phyloP scores from a whole-genome alignment of 1,140 invertebrate genomes.

The Brachionus manjavacas region DNA sequence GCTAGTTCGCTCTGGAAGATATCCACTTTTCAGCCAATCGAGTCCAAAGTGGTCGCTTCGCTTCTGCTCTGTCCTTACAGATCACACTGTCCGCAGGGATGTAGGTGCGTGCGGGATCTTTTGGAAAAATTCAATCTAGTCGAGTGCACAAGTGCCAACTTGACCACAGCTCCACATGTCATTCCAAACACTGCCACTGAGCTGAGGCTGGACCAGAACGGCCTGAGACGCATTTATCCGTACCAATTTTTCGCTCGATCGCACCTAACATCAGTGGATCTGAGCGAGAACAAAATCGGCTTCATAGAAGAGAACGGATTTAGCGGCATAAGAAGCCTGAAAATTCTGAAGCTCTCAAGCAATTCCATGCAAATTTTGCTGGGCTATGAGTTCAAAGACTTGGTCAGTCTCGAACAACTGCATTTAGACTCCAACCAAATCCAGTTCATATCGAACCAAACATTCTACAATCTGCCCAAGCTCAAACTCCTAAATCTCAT shows the following conservation, averaged over 20 bases:
- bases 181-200: neutral
- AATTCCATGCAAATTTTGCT: conserved; percentile 9
- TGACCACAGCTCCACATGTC: neutral
- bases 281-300: neutral
- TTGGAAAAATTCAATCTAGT: neutral
- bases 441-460: conserved; percentile 10
- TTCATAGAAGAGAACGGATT: conserved; percentile 19
- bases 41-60: neutral
- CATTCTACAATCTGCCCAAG: neutral
- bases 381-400: conserved; percentile 9
- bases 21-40: neutral
- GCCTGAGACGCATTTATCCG: neutral
- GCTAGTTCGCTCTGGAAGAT: neutral
- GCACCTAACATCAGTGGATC: neutral
- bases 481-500: neutral
- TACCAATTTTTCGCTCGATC: neutral
- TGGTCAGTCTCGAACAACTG: neutral
- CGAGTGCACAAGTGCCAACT: neutral
- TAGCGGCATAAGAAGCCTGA: neutral
- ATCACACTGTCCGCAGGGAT: neutral
- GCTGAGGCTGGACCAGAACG: neutral
- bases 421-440: conserved; percentile 8
- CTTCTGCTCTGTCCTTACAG: conserved; percentile 11
- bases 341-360: neutral
- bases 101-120: neutral